A percentile compares a stretch with the other conserved stretches of the same genome.
Conservation (phyloP, 2,888 invertebrate species). For the Oscheius sp. region DNA sequence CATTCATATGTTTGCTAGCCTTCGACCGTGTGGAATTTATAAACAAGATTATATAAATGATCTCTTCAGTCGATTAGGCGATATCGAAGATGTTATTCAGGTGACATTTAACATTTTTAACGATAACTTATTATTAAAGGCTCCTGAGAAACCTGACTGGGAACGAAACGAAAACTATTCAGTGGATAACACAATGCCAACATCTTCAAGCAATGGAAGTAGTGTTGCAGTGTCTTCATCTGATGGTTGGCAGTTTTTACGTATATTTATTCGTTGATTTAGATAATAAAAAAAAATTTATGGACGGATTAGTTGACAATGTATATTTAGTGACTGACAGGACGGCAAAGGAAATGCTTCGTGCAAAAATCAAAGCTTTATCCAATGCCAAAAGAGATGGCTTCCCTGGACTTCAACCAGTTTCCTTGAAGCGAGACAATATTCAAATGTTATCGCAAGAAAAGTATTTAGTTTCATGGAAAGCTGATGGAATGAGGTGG, state of each 20-base stretch:
- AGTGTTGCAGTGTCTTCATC: background rate
- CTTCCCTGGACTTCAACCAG: slow-evolving; percentile 96
- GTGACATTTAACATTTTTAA: slow-evolving; percentile 8
- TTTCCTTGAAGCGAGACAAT: slow-evolving; percentile 85
- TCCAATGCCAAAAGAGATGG: slow-evolving; percentile 75
- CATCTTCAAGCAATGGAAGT: slow-evolving; percentile 4
- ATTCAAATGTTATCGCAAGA: slow-evolving; percentile 80
- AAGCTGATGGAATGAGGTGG: slow-evolving; percentile 93
- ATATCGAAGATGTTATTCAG: slow-evolving; percentile 74
- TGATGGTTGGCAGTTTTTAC: background rate
- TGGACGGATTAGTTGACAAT: slow-evolving; percentile 60
- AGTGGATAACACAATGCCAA: slow-evolving; percentile 4
- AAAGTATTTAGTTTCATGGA: slow-evolving; percentile 97
- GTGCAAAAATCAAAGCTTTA: slow-evolving; percentile 48
- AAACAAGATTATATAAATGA: slow-evolving; percentile 93
- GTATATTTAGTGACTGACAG: slow-evolving; percentile 53
- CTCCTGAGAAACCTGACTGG: slow-evolving; percentile 57
- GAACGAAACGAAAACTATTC: slow-evolving; percentile 39
- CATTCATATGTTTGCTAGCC: slow-evolving; percentile 79
- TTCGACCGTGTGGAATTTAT: slow-evolving; percentile 92
- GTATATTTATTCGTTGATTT: background rate
- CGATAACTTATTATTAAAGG: slow-evolving; percentile 25
- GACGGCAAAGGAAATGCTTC: slow-evolving; percentile 38
- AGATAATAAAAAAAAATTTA: slow-evolving; percentile 48
- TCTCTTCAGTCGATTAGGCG: slow-evolving; percentile 83